A percentile compares a stretch with the other conserved stretches of the same genome.
Conservation (phyloP, 2,888 invertebrate species). For the Lycaena phlaeas region DNA sequence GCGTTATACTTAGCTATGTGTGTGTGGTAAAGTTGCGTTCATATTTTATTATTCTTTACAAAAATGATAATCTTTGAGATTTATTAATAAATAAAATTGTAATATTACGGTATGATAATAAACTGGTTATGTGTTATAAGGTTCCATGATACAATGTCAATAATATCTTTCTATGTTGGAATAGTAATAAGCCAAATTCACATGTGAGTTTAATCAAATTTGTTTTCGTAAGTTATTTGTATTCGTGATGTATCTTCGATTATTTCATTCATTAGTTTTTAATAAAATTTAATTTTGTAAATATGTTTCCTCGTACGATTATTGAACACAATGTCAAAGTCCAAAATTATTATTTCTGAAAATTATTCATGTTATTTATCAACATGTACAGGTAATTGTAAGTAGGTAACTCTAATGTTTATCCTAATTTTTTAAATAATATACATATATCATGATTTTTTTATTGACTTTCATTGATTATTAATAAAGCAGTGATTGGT, state of each 20-base stretch:
- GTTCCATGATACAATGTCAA: too few species aligned
- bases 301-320: constrained; percentile 42
- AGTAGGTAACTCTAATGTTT: constrained; percentile 61
- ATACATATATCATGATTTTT: constrained; percentile 68
- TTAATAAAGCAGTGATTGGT: constrained; percentile 16
- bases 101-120: too few species aligned
- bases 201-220: not conserved
- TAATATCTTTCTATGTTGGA: too few species aligned
- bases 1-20: too few species aligned
- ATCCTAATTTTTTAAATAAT: constrained; percentile 62
- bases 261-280: not conserved
- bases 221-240: constrained; percentile 1
- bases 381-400: constrained; percentile 66
- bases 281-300: constrained; percentile 31
- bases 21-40: not conserved
- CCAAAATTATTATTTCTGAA: constrained; percentile 44
- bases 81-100: not conserved
- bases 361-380: constrained; percentile 54
- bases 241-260: not conserved
- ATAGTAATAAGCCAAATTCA: not conserved
- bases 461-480: constrained; percentile 37
- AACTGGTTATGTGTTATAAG: too few species aligned
- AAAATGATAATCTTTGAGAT: not conserved
- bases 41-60: constrained; percentile 1
- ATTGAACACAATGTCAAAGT: constrained; percentile 42